Evolutionary conservation across 2,797 vertebrate genomes (phyloP), one percentile per base, ranked within the genome.

Genomic region (Hydrolagus colliei): DNA sequence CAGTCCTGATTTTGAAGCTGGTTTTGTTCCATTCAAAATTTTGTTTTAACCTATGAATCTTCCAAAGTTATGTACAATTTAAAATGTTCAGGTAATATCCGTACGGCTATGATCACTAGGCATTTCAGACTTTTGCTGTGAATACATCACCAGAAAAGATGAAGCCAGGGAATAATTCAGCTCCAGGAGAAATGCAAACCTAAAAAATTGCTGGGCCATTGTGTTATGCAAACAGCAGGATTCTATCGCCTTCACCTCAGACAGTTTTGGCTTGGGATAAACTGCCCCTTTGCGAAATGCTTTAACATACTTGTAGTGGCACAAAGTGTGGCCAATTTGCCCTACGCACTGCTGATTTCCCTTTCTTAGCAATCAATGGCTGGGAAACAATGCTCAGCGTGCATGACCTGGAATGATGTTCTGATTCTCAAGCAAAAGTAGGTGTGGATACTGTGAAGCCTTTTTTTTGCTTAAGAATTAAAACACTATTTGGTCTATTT

Each of bases 311-410:
- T 16, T 35, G 18, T 11, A 68, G 32, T 1, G 12, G 18, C 22
- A 82, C n/a, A 71, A 84, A 84, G 71, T 9, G 11, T 32, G 41
- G 65, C 79, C 65, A 84, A 41, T 71, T 84, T 84, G 32, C 1
- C 9, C 11, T 2, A 5, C 2, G 5, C 5, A 1, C 2, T 35
- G 27, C 6, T 32, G 2, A 27, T 80, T 80, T 80, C 22, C 22
- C 20, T 52, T 52, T 52, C 41, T 52, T 52, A 52, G 41, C 41
- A 52, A 52, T 52, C 41, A 52, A 52, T 52, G 41, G 41, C 41
- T 52, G 41, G 41, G 41, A 52, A 52, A 52, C 41, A 52, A 52
- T 52, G 41, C 41, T 52, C 41, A 52, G 41, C 41, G 41, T 52
- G 41, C 2, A 52, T 52, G 41, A 52, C 6, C 41, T 52, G 41